These are phyloP conservation scores for Tiliacea citrago DNA, from an alignment of 2,888 invertebrate genomes.

Conservation along the genomic window DNA sequence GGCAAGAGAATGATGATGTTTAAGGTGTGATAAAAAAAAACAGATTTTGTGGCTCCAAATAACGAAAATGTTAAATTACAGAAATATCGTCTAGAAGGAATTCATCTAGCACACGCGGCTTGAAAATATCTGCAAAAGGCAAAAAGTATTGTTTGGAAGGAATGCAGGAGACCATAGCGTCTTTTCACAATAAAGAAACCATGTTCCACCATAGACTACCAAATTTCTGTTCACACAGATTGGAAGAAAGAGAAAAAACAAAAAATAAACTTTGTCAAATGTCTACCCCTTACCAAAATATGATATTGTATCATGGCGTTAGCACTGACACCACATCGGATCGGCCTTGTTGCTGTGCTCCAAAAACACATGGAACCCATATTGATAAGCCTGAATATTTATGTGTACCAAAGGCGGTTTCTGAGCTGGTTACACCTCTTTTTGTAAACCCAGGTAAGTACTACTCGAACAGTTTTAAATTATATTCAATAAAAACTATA, in stretches of 20 bases:
- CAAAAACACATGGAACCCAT: neutral
- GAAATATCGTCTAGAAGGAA: conserved; percentile 23
- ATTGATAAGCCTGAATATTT: conserved; percentile 41
- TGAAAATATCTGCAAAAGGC: conserved; percentile 51
- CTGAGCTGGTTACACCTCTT: conserved; percentile 74
- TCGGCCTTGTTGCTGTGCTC: conserved; percentile 71
- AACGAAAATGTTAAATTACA: conserved; percentile 10
- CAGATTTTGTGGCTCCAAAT: neutral
- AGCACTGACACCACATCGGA: conserved; percentile 76
- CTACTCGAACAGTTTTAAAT: neutral
- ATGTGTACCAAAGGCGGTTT: conserved; percentile 62
- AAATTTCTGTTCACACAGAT: neutral
- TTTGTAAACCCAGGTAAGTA: conserved; percentile 68
- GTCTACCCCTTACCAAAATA: conserved; percentile 14
- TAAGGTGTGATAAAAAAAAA: neutral
- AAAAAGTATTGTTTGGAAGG: conserved; percentile 48
- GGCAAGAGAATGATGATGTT: neutral
- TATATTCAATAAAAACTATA: neutral
- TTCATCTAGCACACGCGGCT: conserved; percentile 14
- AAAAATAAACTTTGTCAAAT: conserved; percentile 52
- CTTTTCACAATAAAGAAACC: conserved; percentile 14
- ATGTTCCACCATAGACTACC: neutral
- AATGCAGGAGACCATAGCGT: conserved; percentile 11
- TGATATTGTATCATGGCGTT: conserved; percentile 39
- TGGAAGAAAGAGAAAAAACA: conserved; percentile 2